These are phyloP conservation scores for Listronotus oregonensis DNA, from an alignment of 1,140 invertebrate species.

Conservation along the genomic window DNA sequence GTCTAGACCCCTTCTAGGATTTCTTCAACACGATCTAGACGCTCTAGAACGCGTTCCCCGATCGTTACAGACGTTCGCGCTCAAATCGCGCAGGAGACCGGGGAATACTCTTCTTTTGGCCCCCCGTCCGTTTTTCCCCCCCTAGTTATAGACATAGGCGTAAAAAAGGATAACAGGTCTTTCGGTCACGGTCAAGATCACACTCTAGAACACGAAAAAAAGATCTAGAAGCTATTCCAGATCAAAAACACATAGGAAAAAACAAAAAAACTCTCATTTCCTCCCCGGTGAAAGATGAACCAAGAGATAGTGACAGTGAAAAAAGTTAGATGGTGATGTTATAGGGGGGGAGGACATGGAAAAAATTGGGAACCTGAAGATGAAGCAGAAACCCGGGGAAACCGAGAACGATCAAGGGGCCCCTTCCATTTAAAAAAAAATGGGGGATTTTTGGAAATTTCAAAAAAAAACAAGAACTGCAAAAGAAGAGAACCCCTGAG, in stretches of 20 bases:
- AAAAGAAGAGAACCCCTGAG: slow-evolving; percentile 43
- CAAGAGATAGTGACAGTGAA: slow-evolving; percentile 11
- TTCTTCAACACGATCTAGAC: slow-evolving; percentile 30
- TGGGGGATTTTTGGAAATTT: slow-evolving; percentile 88
- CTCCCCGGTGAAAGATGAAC: slow-evolving; percentile 36
- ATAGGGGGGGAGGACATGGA: slow-evolving; percentile 38
- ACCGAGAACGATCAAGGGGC: slow-evolving; percentile 50
- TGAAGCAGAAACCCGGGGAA: slow-evolving; percentile 49
- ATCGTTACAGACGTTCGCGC: slow-evolving; percentile 37
- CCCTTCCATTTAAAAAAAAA: slow-evolving; percentile 81
- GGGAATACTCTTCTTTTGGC: slow-evolving; percentile 34
- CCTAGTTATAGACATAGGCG: slow-evolving; percentile 48
- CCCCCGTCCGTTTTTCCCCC: slow-evolving; percentile 44
- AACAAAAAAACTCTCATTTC: slow-evolving; percentile 41
- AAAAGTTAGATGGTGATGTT: slow-evolving; percentile 26
- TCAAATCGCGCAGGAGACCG: slow-evolving; percentile 36
- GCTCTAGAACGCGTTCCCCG: slow-evolving; percentile 37
- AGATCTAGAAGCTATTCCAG: slow-evolving; percentile 50
- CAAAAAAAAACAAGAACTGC: slow-evolving; percentile 80
- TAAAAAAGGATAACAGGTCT: slow-evolving; percentile 29
- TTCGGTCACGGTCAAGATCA: slow-evolving; percentile 41
- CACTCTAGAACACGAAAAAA: slow-evolving; percentile 10
- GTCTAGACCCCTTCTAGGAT: slow-evolving; percentile 33
- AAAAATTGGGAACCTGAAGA: slow-evolving; percentile 47
- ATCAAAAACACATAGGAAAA: slow-evolving; percentile 49